Percentiles rank a stretch among this genome's conserved stretches.
phyloP scores from a whole-genome alignment of 2,888 invertebrate genomes.

The Tortrix viridana region DNA sequence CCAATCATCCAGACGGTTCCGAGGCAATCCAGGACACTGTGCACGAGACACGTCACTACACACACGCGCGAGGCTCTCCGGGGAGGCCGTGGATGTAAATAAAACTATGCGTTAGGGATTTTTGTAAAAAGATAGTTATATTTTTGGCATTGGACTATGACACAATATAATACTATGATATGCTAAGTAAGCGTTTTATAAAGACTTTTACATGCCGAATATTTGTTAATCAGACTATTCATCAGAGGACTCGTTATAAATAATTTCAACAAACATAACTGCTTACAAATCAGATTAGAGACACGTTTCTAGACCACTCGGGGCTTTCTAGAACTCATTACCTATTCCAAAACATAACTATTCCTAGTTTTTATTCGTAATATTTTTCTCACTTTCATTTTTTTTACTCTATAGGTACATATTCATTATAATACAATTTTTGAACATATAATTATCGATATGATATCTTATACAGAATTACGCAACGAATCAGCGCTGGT shows the following conservation, averaged over 20 bases:
- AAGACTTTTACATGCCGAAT: slow-evolving; percentile 85
- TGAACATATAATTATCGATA: slow-evolving; percentile 84
- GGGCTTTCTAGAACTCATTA: slow-evolving; percentile 73
- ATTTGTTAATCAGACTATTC: slow-evolving; percentile 84
- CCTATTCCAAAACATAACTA: slow-evolving; percentile 81
- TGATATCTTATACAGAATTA: slow-evolving; percentile 81
- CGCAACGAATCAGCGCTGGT: slow-evolving; percentile 80
- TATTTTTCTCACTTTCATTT: slow-evolving; percentile 84
- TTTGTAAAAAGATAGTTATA: slow-evolving; percentile 85
- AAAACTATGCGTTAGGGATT: slow-evolving; percentile 80
- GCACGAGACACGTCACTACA: slow-evolving; percentile 27
- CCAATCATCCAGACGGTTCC: not conserved
- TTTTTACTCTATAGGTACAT: slow-evolving; percentile 82
- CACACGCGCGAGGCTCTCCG: slow-evolving; percentile 43
- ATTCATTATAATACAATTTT: slow-evolving; percentile 81
- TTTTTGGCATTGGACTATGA: slow-evolving; percentile 85
- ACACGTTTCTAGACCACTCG: slow-evolving; percentile 72
- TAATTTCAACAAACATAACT: slow-evolving; percentile 83
- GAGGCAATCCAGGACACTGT: slow-evolving; percentile 22
- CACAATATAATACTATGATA: slow-evolving; percentile 85
- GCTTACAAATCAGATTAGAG: slow-evolving; percentile 80
- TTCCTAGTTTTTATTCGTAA: slow-evolving; percentile 79
- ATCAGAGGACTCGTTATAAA: slow-evolving; percentile 83
- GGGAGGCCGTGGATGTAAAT: slow-evolving; percentile 63
- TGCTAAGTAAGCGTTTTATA: slow-evolving; percentile 85